These are phyloP conservation scores for Malurus leucopterus DNA, from an alignment of 2,797 vertebrate genomes.

Conservation along the genomic window DNA sequence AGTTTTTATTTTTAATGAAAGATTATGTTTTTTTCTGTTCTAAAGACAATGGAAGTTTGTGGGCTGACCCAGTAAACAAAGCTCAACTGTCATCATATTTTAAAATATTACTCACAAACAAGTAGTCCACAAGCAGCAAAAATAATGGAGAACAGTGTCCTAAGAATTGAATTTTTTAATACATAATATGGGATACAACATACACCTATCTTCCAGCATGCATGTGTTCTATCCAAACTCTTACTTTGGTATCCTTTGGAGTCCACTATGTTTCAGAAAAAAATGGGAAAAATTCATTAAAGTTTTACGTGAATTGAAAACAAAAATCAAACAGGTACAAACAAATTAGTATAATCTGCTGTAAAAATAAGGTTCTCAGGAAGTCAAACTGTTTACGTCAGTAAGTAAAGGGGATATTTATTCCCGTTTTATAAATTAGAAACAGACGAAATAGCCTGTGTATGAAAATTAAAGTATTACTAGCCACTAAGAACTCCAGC, in stretches of 20 bases:
- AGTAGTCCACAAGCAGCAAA: background rate
- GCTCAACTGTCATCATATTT: slow-evolving; percentile 25
- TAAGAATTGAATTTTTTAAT: background rate
- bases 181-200: background rate
- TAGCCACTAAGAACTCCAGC: background rate
- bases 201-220: background rate
- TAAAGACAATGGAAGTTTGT: slow-evolving; percentile 35
- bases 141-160: background rate
- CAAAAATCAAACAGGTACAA: background rate
- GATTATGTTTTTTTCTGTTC: background rate
- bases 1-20: slow-evolving; percentile 37
- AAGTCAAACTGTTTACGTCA: background rate
- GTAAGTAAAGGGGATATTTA: background rate
- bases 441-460: background rate
- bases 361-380: background rate
- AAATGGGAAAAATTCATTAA: background rate
- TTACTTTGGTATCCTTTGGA: background rate
- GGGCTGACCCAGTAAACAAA: slow-evolving; percentile 43
- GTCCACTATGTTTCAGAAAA: background rate
- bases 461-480: background rate
- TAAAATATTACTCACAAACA: slow-evolving; percentile 32
- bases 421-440: background rate
- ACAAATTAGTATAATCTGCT: background rate
- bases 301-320: background rate
- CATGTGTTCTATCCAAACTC: background rate